Evolutionary conservation across 2,113 vertebrate species (phyloP).

Genomic region (Dicaeum eximium): DNA sequence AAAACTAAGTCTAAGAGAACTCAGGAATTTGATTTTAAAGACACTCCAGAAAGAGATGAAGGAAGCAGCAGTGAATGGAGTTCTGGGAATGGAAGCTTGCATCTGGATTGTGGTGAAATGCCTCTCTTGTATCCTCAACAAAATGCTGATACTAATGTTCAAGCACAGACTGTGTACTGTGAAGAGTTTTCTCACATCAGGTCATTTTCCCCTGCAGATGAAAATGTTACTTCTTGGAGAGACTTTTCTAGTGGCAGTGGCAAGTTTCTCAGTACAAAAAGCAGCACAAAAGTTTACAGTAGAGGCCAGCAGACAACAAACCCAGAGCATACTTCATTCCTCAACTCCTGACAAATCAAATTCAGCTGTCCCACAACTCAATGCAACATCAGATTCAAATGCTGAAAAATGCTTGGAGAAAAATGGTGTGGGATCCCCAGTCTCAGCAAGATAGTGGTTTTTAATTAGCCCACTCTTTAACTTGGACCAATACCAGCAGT

Average conservation of each 20-base stretch:
- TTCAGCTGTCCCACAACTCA: not conserved
- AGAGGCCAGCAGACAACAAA: not conserved
- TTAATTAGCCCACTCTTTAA: slow-evolving; percentile 74
- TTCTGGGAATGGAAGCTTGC: not conserved
- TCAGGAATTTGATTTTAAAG: slow-evolving; percentile 39
- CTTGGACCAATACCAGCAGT: not conserved
- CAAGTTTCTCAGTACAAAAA: not conserved
- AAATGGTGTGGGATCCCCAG: slow-evolving; percentile 16
- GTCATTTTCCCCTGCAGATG: slow-evolving; percentile 16
- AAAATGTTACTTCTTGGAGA: not conserved
- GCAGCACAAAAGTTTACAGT: not conserved
- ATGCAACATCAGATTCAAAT: not conserved
- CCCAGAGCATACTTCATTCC: not conserved
- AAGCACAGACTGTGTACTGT: not conserved
- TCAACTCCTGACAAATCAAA: not conserved
- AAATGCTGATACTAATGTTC: not conserved
- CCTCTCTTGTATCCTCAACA: not conserved
- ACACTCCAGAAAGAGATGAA: slow-evolving; percentile 78
- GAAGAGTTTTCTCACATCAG: not conserved
- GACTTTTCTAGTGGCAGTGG: not conserved
- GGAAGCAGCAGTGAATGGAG: slow-evolving; percentile 66
- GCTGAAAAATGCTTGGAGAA: not conserved
- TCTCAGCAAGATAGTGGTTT: slow-evolving; percentile 82
- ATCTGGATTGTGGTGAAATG: not conserved
- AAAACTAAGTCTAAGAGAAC: not conserved